These are phyloP conservation scores for Meteorus colon DNA, from an alignment of 2,888 invertebrate genomes.

Conservation along the genomic window DNA sequence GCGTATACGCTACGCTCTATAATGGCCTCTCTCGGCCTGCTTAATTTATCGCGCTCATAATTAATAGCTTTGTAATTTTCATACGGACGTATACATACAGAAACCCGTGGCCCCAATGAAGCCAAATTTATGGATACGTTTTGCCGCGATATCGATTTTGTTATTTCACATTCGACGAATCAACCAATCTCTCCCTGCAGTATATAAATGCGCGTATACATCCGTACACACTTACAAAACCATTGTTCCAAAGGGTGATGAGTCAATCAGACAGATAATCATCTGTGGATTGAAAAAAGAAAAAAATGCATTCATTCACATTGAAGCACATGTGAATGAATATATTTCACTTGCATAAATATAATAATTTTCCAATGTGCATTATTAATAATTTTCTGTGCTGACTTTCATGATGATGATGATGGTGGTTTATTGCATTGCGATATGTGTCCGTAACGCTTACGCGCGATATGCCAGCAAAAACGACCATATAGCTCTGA, in stretches of 20 bases:
- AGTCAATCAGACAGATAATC: not conserved
- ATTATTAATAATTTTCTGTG: not conserved
- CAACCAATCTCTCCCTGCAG: not conserved
- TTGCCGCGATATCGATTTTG: conserved; percentile 64
- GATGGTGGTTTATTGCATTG: conserved; percentile 5
- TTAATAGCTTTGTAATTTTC: conserved; percentile 74
- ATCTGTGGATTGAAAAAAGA: not conserved
- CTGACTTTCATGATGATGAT: not conserved
- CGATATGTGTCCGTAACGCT: conserved; percentile 5
- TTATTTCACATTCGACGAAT: conserved; percentile 43
- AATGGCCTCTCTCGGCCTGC: conserved; percentile 69
- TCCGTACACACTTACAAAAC: not conserved
- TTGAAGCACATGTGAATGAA: not conserved
- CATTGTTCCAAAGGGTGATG: not conserved
- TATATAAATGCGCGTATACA: not conserved
- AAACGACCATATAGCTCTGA: conserved; percentile 41
- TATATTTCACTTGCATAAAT: not conserved
- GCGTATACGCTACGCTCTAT: conserved; percentile 64
- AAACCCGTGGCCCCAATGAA: conserved; percentile 50
- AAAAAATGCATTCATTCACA: not conserved
- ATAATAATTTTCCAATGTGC: not conserved
- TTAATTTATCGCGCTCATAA: conserved; percentile 73
- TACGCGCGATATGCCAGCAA: conserved; percentile 25
- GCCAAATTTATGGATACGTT: conserved; percentile 65
- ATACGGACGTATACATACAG: conserved; percentile 66